Evolutionary conservation across 1,140 invertebrate genomes (phyloP).

Genomic region (Zophobas morio): DNA sequence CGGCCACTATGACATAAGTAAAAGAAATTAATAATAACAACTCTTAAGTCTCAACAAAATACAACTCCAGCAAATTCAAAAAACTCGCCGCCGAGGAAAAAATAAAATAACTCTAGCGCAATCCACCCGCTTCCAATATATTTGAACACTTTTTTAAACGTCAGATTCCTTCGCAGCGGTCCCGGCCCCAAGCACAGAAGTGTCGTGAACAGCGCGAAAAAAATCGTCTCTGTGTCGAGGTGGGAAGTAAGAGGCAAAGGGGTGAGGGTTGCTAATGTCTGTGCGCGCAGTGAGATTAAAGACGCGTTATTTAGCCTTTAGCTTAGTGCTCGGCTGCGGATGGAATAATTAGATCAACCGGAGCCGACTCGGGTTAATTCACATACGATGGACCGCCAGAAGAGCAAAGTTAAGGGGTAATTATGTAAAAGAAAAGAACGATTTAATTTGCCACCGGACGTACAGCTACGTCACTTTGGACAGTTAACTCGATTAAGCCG

Average conservation of each 20-base stretch:
- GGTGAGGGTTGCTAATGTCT: slow-evolving; percentile 56
- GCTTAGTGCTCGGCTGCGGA: slow-evolving; percentile 61
- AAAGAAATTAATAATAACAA: too few species aligned
- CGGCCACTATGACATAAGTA: too few species aligned
- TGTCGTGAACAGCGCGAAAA: slow-evolving; percentile 1
- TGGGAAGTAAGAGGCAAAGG: slow-evolving; percentile 10
- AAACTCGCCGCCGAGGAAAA: too few species aligned
- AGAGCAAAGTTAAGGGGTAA: slow-evolving; percentile 64
- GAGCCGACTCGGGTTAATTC: slow-evolving; percentile 61
- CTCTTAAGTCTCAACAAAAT: too few species aligned
- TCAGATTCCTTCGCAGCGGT: neutral
- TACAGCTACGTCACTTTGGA: slow-evolving; percentile 59
- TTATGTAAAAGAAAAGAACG: slow-evolving; percentile 66
- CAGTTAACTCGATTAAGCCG: slow-evolving; percentile 58
- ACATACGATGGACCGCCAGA: slow-evolving; percentile 61
- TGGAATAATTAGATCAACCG: slow-evolving; percentile 65
- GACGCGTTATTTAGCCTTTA: slow-evolving; percentile 64
- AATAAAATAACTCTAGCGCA: too few species aligned
- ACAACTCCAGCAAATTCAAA: too few species aligned
- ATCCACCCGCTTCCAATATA: too few species aligned
- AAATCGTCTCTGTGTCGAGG: slow-evolving; percentile 10
- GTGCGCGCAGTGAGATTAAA: slow-evolving; percentile 61
- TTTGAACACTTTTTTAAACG: too few species aligned
- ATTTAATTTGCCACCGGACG: slow-evolving; percentile 63
- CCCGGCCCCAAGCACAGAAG: neutral